These are phyloP conservation scores for Ivindomyrus marchei DNA, from an alignment of 2,113 vertebrate species.

Conservation along the genomic window DNA sequence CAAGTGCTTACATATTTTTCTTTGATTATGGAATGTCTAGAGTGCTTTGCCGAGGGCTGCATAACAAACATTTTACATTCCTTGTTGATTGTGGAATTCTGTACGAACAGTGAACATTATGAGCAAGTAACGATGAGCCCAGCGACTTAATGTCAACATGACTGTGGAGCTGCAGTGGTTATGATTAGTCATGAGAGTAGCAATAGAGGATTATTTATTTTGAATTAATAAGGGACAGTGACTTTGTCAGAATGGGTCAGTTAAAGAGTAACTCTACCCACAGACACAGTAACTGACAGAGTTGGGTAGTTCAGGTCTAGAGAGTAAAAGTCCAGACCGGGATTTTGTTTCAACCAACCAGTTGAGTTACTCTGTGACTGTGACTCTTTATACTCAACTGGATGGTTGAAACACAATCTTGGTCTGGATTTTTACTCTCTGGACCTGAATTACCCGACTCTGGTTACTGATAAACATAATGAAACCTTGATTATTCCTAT, in stretches of 20 bases:
- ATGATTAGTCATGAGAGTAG: background rate
- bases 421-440: no score
- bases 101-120: background rate
- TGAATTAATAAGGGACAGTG: background rate
- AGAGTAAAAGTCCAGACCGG: no score
- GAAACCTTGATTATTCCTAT: background rate
- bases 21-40: slow-evolving; percentile 30
- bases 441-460: no score
- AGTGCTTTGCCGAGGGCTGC: slow-evolving; percentile 21
- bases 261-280: background rate
- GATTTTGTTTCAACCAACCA: no score
- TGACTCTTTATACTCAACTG: no score
- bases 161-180: background rate
- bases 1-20: slow-evolving; percentile 22
- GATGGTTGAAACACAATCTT: no score
- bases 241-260: background rate
- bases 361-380: no score
- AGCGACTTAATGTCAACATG: background rate
- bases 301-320: no score
- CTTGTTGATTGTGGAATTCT: slow-evolving; percentile 29
- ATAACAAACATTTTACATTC: slow-evolving; percentile 26
- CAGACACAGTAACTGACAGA: background rate
- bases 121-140: background rate
- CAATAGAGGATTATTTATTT: background rate
- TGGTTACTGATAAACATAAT: background rate